Evolutionary conservation across 2,113 vertebrate species (phyloP).

Genomic region (Symphodus melops): DNA sequence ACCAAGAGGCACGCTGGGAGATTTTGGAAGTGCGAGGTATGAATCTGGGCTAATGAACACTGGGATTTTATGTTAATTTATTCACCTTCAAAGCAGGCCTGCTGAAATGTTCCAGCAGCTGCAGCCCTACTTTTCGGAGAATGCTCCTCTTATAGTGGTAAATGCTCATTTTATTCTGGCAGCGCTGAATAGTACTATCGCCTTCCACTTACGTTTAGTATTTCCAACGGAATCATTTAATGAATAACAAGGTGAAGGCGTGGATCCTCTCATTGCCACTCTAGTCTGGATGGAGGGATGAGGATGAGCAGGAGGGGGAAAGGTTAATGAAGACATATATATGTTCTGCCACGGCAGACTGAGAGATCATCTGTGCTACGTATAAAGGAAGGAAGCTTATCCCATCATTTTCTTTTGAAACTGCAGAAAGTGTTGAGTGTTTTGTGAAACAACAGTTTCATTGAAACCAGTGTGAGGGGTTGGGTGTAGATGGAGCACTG

Average conservation of each 20-base stretch:
- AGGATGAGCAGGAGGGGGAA: not conserved
- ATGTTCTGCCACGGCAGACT: not conserved
- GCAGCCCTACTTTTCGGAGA: not conserved
- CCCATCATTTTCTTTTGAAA: not conserved
- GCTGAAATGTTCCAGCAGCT: not conserved
- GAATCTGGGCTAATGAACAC: slow-evolving; percentile 57
- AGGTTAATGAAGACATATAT: slow-evolving; percentile 25
- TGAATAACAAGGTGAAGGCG: not conserved
- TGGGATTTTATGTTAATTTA: slow-evolving; percentile 36
- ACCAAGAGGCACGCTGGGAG: slow-evolving; percentile 12
- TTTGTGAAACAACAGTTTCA: not conserved
- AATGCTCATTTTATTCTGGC: slow-evolving; percentile 8
- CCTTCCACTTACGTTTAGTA: not conserved
- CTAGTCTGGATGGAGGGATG: not conserved
- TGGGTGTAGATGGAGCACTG: too few species aligned
- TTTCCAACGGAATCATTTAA: not conserved
- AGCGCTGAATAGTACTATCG: not conserved
- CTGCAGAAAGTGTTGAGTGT: not conserved
- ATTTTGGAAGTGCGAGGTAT: slow-evolving; percentile 34
- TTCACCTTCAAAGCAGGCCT: slow-evolving; percentile 13
- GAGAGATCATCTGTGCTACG: not conserved
- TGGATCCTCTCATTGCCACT: not conserved
- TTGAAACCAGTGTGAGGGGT: too few species aligned
- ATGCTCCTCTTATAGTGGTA: not conserved
- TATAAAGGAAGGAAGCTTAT: not conserved